These are phyloP conservation scores for Pomphorhynchus laevis DNA, from an alignment of 1,140 invertebrate genomes.

Conservation along the genomic window DNA sequence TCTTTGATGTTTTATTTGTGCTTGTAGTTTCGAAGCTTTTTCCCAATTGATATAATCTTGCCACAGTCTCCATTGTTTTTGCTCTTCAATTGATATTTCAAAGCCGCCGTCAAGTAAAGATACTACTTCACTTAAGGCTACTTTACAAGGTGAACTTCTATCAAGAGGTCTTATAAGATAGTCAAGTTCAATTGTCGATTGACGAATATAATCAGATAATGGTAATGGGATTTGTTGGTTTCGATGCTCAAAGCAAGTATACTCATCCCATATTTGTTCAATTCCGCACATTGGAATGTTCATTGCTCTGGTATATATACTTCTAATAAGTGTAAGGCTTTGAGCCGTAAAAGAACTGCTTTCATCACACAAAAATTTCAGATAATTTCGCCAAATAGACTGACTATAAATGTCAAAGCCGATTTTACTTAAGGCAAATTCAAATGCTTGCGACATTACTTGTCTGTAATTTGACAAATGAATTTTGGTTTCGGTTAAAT, in stretches of 20 bases:
- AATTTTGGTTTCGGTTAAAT: constrained; percentile 85
- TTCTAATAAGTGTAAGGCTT: constrained; percentile 71
- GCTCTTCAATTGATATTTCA: too few relatives aligned
- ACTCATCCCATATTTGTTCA: constrained; percentile 88
- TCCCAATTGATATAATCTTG: constrained; percentile 94
- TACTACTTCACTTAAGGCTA: too few relatives aligned
- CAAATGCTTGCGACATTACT: constrained; percentile 95
- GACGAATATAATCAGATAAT: too few relatives aligned
- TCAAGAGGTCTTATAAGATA: too few relatives aligned
- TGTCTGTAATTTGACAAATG: constrained; percentile 33
- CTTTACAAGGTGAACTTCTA: too few relatives aligned
- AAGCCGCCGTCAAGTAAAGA: too few relatives aligned
- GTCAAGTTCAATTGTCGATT: too few relatives aligned
- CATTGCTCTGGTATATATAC: constrained; percentile 64
- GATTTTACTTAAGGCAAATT: constrained; percentile 91
- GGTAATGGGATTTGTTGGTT: too few relatives aligned
- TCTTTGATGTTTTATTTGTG: too few relatives aligned
- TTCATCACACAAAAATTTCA: constrained; percentile 63
- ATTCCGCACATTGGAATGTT: constrained; percentile 84
- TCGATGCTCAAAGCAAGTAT: constrained; percentile 35
- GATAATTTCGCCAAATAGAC: constrained; percentile 81
- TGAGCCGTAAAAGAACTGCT: too few relatives aligned
- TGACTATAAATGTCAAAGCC: constrained; percentile 83
- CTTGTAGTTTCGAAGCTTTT: too few relatives aligned
- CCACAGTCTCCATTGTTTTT: too few relatives aligned